Base-by-base conservation (phyloP, 2,113 vertebrate genomes). In the Coryphaenoides rupestris region DNA sequence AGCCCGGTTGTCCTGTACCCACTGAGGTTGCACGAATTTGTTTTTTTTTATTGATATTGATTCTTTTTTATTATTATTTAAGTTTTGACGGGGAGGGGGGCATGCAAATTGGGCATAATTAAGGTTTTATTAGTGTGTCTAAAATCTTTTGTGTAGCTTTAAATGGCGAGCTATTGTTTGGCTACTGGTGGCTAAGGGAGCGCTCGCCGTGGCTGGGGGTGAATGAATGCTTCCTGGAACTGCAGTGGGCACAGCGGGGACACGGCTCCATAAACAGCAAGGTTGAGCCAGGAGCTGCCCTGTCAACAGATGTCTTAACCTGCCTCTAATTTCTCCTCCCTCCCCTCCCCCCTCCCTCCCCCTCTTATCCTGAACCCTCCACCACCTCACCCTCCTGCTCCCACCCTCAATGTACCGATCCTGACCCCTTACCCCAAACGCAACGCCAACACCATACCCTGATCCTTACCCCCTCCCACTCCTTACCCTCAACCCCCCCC, bases 221-320 rank as follows among this genome's bases (percentile, higher is more conserved):
- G n/a, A n/a, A n/a, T 54, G 52, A 76, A 73, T 70, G 26, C 70
- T 73, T 84, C 76, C 67, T 77, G 78, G 80, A 83, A 78, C 85
- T 77, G 62, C 80, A 81, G 80, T 84, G 86, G 78, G 74, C 33
- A 64, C 71, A 70, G 75, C 78, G 81, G 59, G 70, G 81, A 72
- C 71, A 66, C 77, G 83, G 33, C 73, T 80, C 77, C 90, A 90
- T 93, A 92, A 92, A 91, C 90, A 81, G 92, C 92, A 93, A 89
- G 90, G 91, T 92, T 93, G 83, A 92, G 90, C 90, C 83, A 89
- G 90, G 87, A 75, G 62, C 33, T 60, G 26, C 59, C 73, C 69
- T 72, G 19, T 72, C 69, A 73, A 65, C 62, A 58, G 68, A 55
- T 77, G 62, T 84, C 68, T 84, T 88, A 89, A 88, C 84, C 80